Percentiles rank a stretch among this genome's conserved stretches.
Conservation (phyloP, 2,888 invertebrate species). For the Gandaritis pyraliata region DNA sequence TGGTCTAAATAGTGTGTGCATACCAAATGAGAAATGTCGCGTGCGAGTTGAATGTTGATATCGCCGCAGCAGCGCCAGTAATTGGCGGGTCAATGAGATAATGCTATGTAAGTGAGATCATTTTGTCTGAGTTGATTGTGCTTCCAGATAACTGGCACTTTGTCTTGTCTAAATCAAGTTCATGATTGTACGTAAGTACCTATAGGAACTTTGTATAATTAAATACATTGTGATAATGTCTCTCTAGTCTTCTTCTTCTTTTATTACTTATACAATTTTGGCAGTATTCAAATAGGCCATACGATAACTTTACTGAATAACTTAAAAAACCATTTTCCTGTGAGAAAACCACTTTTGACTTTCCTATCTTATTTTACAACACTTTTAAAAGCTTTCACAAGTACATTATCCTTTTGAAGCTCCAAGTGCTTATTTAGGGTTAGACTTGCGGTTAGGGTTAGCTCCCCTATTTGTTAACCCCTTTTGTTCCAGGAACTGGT, state of each 20-base stretch:
- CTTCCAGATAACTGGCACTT: conserved; percentile 5
- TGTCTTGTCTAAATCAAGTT: neutral
- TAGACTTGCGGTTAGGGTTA: conserved; percentile 26
- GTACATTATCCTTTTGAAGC: conserved; percentile 18
- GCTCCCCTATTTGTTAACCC: conserved; percentile 12
- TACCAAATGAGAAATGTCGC: neutral
- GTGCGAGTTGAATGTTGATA: conserved; percentile 27
- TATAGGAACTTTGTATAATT: too few relatives aligned
- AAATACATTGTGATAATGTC: too few relatives aligned
- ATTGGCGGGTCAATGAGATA: conserved; percentile 36
- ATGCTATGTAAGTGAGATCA: conserved; percentile 28
- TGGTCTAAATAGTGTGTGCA: too few relatives aligned
- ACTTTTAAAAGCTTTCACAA: conserved; percentile 25
- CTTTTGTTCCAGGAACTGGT: conserved; percentile 15
- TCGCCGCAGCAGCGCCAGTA: conserved; percentile 28
- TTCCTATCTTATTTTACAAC: conserved; percentile 15
- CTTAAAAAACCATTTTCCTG: neutral
- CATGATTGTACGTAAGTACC: too few relatives aligned
- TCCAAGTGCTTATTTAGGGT: conserved; percentile 14
- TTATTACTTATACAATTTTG: neutral
- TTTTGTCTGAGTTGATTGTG: conserved; percentile 1
- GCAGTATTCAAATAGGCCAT: neutral
- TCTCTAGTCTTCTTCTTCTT: too few relatives aligned
- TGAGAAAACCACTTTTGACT: conserved; percentile 20
- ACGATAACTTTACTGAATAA: conserved; percentile 6